Evolutionary conservation across 1,140 invertebrate genomes (phyloP).

Genomic region (Penaeus indicus): DNA sequence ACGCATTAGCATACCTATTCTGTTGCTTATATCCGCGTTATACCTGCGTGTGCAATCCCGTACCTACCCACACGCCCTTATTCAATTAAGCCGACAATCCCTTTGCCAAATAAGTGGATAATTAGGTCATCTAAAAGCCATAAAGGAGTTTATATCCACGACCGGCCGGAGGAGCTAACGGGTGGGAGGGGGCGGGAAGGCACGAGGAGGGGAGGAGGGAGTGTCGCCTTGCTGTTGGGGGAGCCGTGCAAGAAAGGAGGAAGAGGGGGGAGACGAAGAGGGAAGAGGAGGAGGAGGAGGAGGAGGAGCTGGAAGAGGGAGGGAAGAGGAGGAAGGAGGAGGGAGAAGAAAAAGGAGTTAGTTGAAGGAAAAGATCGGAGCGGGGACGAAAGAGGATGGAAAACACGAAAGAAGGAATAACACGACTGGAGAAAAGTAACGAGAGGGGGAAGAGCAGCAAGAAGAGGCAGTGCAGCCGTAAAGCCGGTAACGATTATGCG

Average conservation of each 20-base stretch:
- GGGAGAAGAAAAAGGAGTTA: neutral
- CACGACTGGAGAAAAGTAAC: too few species aligned
- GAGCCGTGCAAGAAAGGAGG: neutral
- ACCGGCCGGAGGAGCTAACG: slow-evolving; percentile 39
- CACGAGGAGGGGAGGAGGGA: slow-evolving; percentile 2
- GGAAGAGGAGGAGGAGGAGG: neutral
- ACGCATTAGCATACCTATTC: slow-evolving; percentile 60
- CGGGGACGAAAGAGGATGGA: neutral
- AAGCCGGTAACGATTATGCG: too few species aligned
- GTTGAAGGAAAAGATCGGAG: neutral
- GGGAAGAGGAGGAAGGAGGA: neutral
- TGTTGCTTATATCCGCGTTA: slow-evolving; percentile 59
- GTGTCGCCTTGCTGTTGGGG: slow-evolving; percentile 26
- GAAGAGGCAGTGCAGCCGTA: too few species aligned
- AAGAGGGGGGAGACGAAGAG: neutral
- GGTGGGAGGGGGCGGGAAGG: slow-evolving; percentile 32
- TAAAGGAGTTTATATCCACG: slow-evolving; percentile 65
- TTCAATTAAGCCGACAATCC: slow-evolving; percentile 65
- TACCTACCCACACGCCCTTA: slow-evolving; percentile 64
- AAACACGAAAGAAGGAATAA: too few species aligned
- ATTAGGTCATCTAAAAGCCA: slow-evolving; percentile 66
- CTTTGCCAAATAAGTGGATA: slow-evolving; percentile 64
- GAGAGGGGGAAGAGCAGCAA: too few species aligned
- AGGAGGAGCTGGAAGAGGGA: neutral
- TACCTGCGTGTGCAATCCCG: slow-evolving; percentile 54